Conservation (phyloP, 1,140 invertebrate species). For the Reticulitermes speratus region DNA sequence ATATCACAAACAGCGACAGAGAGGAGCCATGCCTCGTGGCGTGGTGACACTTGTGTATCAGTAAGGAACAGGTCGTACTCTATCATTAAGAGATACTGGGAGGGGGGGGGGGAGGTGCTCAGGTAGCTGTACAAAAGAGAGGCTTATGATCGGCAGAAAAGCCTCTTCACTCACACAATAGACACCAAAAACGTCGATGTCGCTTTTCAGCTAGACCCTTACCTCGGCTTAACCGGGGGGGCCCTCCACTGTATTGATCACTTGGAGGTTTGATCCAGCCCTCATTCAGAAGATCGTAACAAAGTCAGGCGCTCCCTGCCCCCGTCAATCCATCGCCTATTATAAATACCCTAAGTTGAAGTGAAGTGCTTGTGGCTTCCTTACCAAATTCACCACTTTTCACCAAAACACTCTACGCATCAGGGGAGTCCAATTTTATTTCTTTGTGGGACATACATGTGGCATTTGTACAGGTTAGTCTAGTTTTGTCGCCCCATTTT, state of each 20-base stretch:
- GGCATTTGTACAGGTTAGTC: background rate
- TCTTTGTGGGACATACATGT: background rate
- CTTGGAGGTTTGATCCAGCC: background rate
- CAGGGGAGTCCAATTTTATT: background rate
- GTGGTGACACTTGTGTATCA: too few relatives aligned
- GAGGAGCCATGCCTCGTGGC: too few relatives aligned
- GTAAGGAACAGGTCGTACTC: background rate
- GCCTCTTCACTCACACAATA: background rate
- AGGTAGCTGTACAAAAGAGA: background rate
- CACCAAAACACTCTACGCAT: background rate
- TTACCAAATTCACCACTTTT: background rate
- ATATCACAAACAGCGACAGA: too few relatives aligned
- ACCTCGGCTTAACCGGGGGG: background rate
- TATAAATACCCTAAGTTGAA: background rate
- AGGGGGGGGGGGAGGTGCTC: background rate
- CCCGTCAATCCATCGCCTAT: background rate
- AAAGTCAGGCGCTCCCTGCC: background rate
- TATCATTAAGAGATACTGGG: too few relatives aligned
- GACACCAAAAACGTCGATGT: background rate
- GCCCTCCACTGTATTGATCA: background rate
- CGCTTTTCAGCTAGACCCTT: conserved; percentile 14
- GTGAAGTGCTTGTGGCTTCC: background rate
- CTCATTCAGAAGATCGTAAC: background rate
- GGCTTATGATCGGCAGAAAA: conserved; percentile 9
- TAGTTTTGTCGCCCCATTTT: too few relatives aligned